Conservation (phyloP, 2,888 invertebrate species). For the Perdita meconis region DNA sequence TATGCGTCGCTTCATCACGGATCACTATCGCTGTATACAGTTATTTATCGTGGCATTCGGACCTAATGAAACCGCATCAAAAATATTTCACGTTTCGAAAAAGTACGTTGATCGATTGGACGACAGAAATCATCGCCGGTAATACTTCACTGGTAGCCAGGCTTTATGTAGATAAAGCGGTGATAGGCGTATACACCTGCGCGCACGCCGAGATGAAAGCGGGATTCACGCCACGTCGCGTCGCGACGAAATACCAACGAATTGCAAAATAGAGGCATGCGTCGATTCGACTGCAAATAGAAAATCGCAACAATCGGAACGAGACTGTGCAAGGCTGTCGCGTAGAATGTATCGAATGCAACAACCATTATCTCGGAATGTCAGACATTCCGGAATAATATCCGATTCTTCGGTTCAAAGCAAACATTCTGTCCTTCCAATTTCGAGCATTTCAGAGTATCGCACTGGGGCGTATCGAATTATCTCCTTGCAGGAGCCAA, state of each 20-base stretch:
- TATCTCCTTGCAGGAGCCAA: no score
- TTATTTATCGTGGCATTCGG: no score
- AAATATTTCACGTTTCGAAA: not conserved
- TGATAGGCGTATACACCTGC: constrained; percentile 52
- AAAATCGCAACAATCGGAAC: constrained; percentile 56
- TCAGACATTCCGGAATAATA: no score
- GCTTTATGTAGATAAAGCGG: constrained; percentile 61
- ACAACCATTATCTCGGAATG: not conserved
- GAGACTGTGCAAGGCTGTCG: not conserved
- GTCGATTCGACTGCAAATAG: constrained; percentile 64
- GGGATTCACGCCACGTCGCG: constrained; percentile 50
- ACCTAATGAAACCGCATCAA: not conserved
- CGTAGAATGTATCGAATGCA: not conserved
- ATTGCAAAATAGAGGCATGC: constrained; percentile 55
- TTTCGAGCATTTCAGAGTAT: no score
- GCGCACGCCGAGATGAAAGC: constrained; percentile 52
- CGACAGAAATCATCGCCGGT: not conserved
- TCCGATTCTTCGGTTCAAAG: no score
- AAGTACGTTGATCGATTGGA: not conserved
- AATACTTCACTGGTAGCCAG: constrained; percentile 1
- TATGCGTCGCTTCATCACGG: no score
- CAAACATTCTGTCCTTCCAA: no score
- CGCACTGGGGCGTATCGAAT: no score
- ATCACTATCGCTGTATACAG: no score
- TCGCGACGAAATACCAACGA: constrained; percentile 54